These are phyloP conservation scores for Burhinus bistriatus DNA, from an alignment of 2,113 vertebrate species.

Conservation along the genomic window DNA sequence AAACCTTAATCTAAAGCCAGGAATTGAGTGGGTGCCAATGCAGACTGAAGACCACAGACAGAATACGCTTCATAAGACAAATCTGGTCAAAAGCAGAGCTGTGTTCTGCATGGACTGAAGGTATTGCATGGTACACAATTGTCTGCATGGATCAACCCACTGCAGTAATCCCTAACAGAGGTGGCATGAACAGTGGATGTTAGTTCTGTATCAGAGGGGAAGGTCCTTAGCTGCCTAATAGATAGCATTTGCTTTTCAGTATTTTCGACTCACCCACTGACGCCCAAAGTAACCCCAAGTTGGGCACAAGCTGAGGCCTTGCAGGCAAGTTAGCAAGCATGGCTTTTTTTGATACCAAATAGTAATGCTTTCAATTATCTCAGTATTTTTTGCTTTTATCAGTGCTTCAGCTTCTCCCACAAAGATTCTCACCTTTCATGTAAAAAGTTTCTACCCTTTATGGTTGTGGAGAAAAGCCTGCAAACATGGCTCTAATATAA, in stretches of 20 bases:
- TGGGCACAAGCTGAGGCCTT: not conserved
- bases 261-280: not conserved
- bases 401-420: not conserved
- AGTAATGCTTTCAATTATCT: not conserved
- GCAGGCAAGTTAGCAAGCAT: not conserved
- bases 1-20: not conserved
- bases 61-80: not conserved
- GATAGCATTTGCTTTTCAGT: not conserved
- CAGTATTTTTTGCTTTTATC: not conserved
- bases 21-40: not conserved
- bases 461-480: not conserved
- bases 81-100: not conserved
- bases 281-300: not conserved
- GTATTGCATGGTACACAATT: accelerated
- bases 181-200: not conserved
- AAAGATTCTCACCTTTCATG: not conserved
- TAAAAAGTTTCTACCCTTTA: not conserved
- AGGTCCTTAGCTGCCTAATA: not conserved
- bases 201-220: not conserved
- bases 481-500: not conserved
- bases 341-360: not conserved
- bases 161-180: not conserved
- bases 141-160: not conserved
- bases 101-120: not conserved
- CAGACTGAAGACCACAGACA: not conserved